Evolutionary conservation across 2,797 vertebrate genomes (phyloP).

Genomic region (Hephaestus fuliginosus): DNA sequence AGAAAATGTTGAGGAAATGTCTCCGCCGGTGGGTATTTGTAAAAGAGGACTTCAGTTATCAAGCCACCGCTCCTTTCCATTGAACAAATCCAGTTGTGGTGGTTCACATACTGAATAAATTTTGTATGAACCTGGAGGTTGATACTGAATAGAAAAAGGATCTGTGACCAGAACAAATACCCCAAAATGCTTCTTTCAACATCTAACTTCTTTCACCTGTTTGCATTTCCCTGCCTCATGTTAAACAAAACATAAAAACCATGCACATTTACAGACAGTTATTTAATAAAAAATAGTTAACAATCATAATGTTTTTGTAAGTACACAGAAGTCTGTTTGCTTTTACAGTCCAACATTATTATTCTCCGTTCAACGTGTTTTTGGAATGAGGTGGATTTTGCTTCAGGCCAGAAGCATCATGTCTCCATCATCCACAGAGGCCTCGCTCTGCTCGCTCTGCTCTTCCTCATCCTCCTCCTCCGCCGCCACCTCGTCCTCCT

Average conservation of each 20-base stretch:
- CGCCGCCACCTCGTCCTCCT: constrained; percentile 47
- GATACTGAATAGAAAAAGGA: too few species aligned
- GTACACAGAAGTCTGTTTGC: constrained; percentile 24
- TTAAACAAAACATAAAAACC: constrained; percentile 23
- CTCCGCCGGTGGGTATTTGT: too few species aligned
- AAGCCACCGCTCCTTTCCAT: neutral
- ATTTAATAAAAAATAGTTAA: constrained; percentile 63
- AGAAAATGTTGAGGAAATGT: neutral
- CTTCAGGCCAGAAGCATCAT: constrained; percentile 64
- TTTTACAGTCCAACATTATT: constrained; percentile 39
- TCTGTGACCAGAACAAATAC: too few species aligned
- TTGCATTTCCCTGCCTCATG: too few species aligned
- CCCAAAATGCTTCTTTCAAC: neutral
- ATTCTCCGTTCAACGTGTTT: neutral
- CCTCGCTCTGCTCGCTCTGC: constrained; percentile 74
- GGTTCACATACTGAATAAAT: neutral
- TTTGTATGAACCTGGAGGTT: neutral
- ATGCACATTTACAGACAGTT: constrained; percentile 31
- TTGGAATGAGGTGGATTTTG: neutral
- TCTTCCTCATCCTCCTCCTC: constrained; percentile 65
- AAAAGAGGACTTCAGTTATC: too few species aligned
- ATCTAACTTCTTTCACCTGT: neutral
- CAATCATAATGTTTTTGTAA: constrained; percentile 28
- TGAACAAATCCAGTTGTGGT: neutral
- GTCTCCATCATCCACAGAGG: constrained; percentile 68